phyloP scores from a whole-genome alignment of 2,113 vertebrate species.

The Cyanistes caeruleus region DNA sequence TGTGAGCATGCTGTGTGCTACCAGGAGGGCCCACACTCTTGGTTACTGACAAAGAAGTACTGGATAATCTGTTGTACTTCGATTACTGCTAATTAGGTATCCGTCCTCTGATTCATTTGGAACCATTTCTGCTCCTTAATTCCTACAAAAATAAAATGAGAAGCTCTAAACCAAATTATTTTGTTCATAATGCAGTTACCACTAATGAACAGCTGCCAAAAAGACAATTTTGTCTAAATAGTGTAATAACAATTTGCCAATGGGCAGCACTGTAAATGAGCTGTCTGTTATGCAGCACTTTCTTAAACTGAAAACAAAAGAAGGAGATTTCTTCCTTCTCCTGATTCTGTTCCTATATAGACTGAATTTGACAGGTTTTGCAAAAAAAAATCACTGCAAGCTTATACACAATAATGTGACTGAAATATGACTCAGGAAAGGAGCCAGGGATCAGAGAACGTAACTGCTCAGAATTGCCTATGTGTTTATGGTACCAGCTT shows the following conservation, averaged over 20 bases:
- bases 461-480: neutral
- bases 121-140: neutral
- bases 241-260: neutral
- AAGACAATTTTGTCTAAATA: constrained; percentile 6
- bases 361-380: neutral
- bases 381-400: neutral
- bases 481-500: neutral
- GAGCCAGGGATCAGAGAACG: neutral
- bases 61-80: neutral
- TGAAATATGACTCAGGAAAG: neutral
- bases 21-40: neutral
- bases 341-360: neutral
- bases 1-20: neutral
- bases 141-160: neutral
- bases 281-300: neutral
- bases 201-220: constrained; percentile 37
- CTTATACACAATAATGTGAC: neutral
- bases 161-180: constrained; percentile 19
- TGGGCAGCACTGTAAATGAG: neutral
- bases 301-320: neutral
- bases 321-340: neutral
- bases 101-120: neutral
- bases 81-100: neutral
- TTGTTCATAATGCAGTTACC: neutral
- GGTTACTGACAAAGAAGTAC: neutral